These are phyloP conservation scores for Heliconius nattereri DNA, from an alignment of 1,140 invertebrate genomes.

Conservation along the genomic window DNA sequence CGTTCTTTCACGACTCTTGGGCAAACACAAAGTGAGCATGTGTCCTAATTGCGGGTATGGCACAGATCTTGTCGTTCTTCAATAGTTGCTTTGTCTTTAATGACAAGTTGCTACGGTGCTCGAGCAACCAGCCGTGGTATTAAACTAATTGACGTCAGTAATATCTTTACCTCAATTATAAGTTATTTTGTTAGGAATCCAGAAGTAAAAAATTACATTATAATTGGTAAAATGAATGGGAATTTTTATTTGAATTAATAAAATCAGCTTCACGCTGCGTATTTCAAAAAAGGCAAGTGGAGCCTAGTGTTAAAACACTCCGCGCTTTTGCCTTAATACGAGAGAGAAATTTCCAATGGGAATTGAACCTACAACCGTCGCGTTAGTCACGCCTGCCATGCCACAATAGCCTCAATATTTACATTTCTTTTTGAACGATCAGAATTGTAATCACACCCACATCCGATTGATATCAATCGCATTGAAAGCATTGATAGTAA, in stretches of 20 bases:
- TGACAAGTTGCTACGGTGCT: constrained; percentile 43
- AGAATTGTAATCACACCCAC: neutral
- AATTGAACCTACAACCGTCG: too few species aligned
- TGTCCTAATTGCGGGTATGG: constrained; percentile 48
- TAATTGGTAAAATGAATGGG: neutral
- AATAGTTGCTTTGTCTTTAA: constrained; percentile 34
- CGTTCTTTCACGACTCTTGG: constrained; percentile 53
- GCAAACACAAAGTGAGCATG: constrained; percentile 57
- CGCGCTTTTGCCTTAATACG: too few species aligned
- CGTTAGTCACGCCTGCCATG: too few species aligned
- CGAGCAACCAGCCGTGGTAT: constrained; percentile 40
- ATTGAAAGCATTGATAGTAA: constrained; percentile 57
- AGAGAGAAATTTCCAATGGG: too few species aligned
- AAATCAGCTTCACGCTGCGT: too few species aligned
- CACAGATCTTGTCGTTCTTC: constrained; percentile 34
- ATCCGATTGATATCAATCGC: constrained; percentile 41
- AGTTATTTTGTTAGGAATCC: constrained; percentile 24
- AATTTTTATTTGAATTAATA: too few species aligned
- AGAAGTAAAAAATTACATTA: neutral
- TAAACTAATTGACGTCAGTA: constrained; percentile 36
- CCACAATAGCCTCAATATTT: neutral
- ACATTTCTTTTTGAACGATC: neutral
- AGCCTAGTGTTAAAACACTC: too few species aligned
- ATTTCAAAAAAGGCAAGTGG: too few species aligned
- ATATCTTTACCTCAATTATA: constrained; percentile 31